These are phyloP conservation scores for Nestor notabilis DNA, from an alignment of 2,113 vertebrate species.

Conservation along the genomic window DNA sequence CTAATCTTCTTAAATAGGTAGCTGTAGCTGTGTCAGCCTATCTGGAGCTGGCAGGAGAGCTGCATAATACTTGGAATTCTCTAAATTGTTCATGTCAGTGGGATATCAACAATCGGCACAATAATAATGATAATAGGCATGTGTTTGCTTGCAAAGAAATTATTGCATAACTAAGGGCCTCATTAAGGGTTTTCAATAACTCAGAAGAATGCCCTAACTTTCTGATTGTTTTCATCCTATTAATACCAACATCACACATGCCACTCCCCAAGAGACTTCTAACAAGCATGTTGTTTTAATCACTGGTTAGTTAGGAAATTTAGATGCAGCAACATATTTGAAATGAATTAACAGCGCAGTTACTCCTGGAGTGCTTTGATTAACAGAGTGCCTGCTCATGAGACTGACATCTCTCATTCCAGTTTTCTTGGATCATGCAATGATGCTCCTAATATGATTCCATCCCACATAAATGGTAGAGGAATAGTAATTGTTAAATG, in stretches of 20 bases:
- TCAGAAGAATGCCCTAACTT: constrained; percentile 7
- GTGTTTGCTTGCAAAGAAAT: constrained; percentile 29
- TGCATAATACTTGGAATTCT: constrained; percentile 84
- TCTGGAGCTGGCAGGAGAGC: constrained; percentile 77
- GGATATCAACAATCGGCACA: constrained; percentile 77
- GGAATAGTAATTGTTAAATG: background rate
- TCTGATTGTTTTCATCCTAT: constrained; percentile 6
- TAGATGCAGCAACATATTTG: background rate
- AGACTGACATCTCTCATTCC: background rate
- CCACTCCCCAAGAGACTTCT: background rate
- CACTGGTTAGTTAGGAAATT: background rate
- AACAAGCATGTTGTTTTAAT: constrained; percentile 14
- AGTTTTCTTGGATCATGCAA: background rate
- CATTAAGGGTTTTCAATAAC: constrained; percentile 29
- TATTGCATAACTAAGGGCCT: constrained; percentile 30
- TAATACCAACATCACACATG: constrained; percentile 33
- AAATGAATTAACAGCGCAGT: background rate
- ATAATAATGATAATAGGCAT: constrained; percentile 71
- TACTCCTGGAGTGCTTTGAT: background rate
- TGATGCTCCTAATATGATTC: background rate
- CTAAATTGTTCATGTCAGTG: constrained; percentile 82
- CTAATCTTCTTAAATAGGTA: constrained; percentile 90
- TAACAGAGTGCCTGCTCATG: background rate
- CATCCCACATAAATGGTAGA: background rate
- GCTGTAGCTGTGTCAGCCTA: constrained; percentile 76